Base-by-base conservation (phyloP, 2,888 invertebrate species). In the Drosophila phalerata region DNA sequence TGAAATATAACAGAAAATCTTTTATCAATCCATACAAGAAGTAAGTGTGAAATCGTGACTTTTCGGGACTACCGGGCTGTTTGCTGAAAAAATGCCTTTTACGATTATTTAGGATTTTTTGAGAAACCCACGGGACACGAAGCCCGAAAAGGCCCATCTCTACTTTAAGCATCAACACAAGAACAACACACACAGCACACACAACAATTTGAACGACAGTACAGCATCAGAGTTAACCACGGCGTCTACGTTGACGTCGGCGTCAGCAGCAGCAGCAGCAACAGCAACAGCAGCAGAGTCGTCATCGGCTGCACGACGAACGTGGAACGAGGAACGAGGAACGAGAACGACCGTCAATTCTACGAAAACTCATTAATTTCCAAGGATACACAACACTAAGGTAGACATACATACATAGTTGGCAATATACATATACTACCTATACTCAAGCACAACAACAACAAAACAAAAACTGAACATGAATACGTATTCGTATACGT, bases 351-450 rank as follows among this genome's bases (percentile, higher is more conserved):
- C 61, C 66, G 77, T 75, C 63, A 63, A 73, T 84, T 84, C 88
- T 78, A 79, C 72, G 89, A 89, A 89, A 85, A 83, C 78, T 83
- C 79, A 88, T 89, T 89, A 85, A 83, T 81, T 89, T 81, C 77
- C 78, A 88, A 85, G 79, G 79, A 84, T 87, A 79, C 69, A 70
- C 73, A 62, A 64, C 45, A 68, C 74, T 43, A 60, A 40, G 48
- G 53, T 60, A 71, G 38, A 58, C 61, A 56, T 68, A 62, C 45
- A 56, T 68, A 58, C 53, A 55, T 15, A 38, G 58, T 34, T 40
- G 22, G 13, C 10, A 17, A 58, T 40, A 17, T 40, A 15, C 40
- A 28, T 57, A 38, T 22, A 43, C 17, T 17, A 45, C 11, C 15
- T 28, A 40, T 19, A 30, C 13, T 11, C 40, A 32, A n/a, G 30